Conservation (phyloP, 2,888 invertebrate genomes). For the Pristionchus japonicus region DNA sequence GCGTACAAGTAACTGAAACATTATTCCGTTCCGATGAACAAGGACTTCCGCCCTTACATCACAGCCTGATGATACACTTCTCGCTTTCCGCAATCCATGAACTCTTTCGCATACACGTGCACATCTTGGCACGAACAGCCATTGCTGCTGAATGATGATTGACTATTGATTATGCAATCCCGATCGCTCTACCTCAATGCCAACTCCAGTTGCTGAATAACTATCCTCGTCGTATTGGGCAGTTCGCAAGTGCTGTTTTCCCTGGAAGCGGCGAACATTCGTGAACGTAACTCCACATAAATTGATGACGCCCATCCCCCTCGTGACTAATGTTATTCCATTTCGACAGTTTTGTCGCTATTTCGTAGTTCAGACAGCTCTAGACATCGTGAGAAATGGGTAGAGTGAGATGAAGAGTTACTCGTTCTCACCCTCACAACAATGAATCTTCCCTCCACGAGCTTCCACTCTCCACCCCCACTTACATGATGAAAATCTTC, state of each 20-base stretch:
- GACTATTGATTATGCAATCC: neutral
- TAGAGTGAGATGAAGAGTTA: too few relatives aligned
- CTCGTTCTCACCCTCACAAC: neutral
- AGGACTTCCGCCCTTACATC: too few relatives aligned
- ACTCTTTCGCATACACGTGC: neutral
- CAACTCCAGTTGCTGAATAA: neutral
- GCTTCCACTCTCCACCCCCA: neutral
- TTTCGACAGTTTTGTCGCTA: too few relatives aligned
- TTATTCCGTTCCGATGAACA: too few relatives aligned
- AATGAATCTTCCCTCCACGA: neutral
- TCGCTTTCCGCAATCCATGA: neutral
- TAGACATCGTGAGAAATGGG: too few relatives aligned
- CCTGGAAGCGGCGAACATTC: neutral
- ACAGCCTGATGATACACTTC: neutral
- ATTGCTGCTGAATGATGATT: neutral
- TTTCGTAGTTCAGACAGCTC: too few relatives aligned
- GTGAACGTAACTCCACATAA: neutral
- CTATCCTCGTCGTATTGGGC: neutral
- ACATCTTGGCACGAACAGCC: neutral
- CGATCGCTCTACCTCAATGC: neutral
- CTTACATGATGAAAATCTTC: constrained; percentile 20
- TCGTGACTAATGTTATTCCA: too few relatives aligned
- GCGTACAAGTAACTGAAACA: constrained; percentile 58
- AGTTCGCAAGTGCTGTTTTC: neutral
- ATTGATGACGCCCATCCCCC: neutral